Conservation (phyloP, 2,888 invertebrate species). For the Hetaerina titia region DNA sequence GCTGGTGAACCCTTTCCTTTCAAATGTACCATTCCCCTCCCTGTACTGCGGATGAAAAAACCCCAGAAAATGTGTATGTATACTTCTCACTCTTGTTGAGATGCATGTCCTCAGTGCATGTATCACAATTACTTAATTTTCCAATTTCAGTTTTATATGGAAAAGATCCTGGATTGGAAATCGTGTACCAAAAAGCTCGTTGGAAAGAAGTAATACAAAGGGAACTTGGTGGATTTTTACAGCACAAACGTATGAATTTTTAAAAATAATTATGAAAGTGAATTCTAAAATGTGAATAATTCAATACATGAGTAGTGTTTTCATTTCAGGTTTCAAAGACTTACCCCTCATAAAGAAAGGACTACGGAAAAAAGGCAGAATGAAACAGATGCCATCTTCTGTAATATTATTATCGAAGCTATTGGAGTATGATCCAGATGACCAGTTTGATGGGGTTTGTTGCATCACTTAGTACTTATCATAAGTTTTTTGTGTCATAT, state of each 20-base stretch:
- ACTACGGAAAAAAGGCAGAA: neutral
- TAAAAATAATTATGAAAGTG: neutral
- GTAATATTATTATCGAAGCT: neutral
- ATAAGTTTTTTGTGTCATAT: too few relatives aligned
- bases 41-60: neutral
- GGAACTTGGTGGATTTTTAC: neutral
- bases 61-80: neutral
- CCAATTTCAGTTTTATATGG: neutral
- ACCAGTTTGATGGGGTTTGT: slow-evolving; percentile 32
- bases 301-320: neutral
- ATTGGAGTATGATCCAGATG: neutral
- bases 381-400: neutral
- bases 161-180: slow-evolving; percentile 26
- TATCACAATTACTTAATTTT: neutral
- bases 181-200: neutral
- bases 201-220: slow-evolving; percentile 21
- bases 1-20: neutral
- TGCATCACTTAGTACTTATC: neutral
- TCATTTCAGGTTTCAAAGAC: neutral
- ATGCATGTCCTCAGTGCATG: too few relatives aligned
- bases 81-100: neutral
- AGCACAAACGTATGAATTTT: neutral
- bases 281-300: neutral
- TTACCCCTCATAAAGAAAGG: neutral
- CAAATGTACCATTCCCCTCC: neutral